phyloP scores from a whole-genome alignment of 2,797 vertebrate species.

The Parauchenoglanis punctatus region DNA sequence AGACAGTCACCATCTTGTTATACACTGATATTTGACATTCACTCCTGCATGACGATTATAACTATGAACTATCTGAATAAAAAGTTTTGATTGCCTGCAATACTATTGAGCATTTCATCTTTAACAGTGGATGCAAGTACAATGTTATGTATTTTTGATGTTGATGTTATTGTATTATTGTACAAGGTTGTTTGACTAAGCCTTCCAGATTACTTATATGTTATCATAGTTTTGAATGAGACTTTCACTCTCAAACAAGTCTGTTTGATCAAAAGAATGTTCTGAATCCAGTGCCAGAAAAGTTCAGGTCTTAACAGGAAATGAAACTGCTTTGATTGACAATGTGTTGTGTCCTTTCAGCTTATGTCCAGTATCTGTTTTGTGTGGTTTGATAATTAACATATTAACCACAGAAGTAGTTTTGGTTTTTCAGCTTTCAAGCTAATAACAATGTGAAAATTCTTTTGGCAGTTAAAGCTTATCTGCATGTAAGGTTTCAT shows the following conservation, averaged over 20 bases:
- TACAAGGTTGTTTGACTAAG: neutral
- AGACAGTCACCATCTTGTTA: neutral
- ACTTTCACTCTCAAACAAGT: neutral
- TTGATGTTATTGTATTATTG: neutral
- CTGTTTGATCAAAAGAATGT: neutral
- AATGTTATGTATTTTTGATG: neutral
- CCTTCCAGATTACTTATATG: neutral
- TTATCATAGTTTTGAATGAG: neutral
- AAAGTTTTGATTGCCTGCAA: neutral
- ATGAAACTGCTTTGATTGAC: neutral
- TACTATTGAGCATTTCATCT: neutral
- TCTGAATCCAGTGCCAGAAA: neutral
- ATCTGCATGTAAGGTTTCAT: neutral
- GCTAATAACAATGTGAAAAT: neutral
- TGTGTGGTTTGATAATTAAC: conserved; percentile 18
- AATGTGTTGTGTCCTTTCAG: neutral
- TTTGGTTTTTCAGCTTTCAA: neutral
- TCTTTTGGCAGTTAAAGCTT: neutral
- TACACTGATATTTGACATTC: neutral
- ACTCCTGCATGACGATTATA: neutral
- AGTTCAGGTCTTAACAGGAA: neutral
- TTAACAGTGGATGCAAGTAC: neutral
- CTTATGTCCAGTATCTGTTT: neutral
- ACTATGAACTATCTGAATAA: neutral
- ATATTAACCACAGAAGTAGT: conserved; percentile 25